Evolutionary conservation across 2,797 vertebrate genomes (phyloP).

Genomic region (Ficedula albicollis): DNA sequence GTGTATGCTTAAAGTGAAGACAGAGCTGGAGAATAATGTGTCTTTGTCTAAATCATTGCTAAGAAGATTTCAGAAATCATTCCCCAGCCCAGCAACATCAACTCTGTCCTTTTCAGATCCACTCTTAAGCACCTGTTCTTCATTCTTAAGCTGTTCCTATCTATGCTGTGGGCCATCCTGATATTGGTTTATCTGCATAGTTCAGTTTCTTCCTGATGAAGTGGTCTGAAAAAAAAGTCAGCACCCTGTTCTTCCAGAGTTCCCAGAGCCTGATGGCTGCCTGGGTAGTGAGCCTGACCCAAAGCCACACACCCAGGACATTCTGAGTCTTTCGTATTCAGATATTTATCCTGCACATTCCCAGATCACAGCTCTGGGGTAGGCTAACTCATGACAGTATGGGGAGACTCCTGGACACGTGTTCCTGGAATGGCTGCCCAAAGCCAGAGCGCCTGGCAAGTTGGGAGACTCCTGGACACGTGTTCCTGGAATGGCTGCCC

Average conservation of each 20-base stretch:
- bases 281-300: neutral
- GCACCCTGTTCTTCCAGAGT: neutral
- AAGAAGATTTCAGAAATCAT: neutral
- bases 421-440: neutral
- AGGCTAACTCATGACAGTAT: neutral
- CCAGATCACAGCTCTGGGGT: neutral
- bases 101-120: neutral
- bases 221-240: neutral
- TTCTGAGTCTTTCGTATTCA: neutral
- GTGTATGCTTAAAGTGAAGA: neutral
- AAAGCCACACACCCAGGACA: rapidly evolving
- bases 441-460: neutral
- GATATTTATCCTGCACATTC: neutral
- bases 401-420: rapidly evolving
- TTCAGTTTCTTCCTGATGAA: neutral
- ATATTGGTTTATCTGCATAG: neutral
- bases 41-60: neutral
- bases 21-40: neutral
- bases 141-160: neutral
- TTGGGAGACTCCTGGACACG: rapidly evolving
- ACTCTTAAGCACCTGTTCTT: neutral
- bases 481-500: neutral
- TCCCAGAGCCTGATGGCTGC: neutral
- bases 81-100: neutral
- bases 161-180: neutral